phyloP scores from a whole-genome alignment of 2,797 vertebrate species.

The Chanos chanos region DNA sequence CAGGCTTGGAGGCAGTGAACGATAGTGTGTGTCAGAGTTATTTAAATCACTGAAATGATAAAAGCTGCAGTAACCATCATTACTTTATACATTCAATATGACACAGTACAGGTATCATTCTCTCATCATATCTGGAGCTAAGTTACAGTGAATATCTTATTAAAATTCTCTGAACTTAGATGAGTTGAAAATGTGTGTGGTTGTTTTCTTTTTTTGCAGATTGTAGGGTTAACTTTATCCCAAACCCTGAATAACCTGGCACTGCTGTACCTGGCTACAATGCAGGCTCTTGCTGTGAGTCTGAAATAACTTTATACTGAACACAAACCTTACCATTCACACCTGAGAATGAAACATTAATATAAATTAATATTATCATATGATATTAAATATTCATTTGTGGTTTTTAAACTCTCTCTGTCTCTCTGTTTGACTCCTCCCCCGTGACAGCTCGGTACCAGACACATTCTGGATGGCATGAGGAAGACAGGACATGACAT shows the following conservation, averaged over 20 bases:
- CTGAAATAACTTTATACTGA: background rate
- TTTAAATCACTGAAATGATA: too few relatives aligned
- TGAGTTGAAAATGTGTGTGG: background rate
- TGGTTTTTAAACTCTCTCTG: background rate
- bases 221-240: slow-evolving; percentile 84
- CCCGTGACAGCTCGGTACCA: slow-evolving; percentile 82
- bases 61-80: too few relatives aligned
- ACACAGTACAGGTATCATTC: too few relatives aligned
- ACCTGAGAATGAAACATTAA: background rate
- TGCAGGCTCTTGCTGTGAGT: slow-evolving; percentile 92
- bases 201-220: slow-evolving; percentile 64
- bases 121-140: too few relatives aligned
- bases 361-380: too few relatives aligned
- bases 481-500: slow-evolving; percentile 81
- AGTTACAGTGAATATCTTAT: too few relatives aligned
- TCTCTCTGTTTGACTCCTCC: background rate
- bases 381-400: too few relatives aligned
- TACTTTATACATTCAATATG: too few relatives aligned
- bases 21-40: too few relatives aligned
- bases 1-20: too few relatives aligned
- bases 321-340: background rate
- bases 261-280: slow-evolving; percentile 86
- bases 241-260: slow-evolving; percentile 87
- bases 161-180: too few relatives aligned
- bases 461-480: slow-evolving; percentile 88